These are phyloP conservation scores for Aphidius ervi DNA, from an alignment of 1,140 invertebrate genomes.

Conservation along the genomic window DNA sequence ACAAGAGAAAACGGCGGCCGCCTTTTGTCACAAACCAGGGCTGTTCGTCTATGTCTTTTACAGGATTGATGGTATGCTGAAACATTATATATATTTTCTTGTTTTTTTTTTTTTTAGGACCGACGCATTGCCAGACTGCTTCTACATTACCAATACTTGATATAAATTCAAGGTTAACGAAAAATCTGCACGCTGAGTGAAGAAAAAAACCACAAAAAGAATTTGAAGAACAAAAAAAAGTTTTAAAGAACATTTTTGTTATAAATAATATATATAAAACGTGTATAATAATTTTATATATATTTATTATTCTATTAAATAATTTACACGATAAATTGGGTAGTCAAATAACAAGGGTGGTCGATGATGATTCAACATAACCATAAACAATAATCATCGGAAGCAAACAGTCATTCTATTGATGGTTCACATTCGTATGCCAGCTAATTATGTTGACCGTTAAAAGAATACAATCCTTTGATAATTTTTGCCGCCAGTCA, in stretches of 20 bases:
- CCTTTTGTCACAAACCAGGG: conserved; percentile 40
- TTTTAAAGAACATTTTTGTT: too few relatives aligned
- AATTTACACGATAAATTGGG: too few relatives aligned
- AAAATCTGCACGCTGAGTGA: conserved; percentile 39
- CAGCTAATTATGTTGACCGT: conserved; percentile 5
- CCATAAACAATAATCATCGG: too few relatives aligned
- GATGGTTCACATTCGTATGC: background rate
- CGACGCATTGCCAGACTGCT: conserved; percentile 19
- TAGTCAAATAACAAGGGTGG: too few relatives aligned
- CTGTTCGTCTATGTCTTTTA: conserved; percentile 45
- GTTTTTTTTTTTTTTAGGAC: conserved; percentile 19
- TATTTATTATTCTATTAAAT: too few relatives aligned
- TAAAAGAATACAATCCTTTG: conserved; percentile 2
- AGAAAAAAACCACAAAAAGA: conserved; percentile 5
- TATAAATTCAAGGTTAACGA: conserved; percentile 44
- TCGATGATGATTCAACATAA: too few relatives aligned
- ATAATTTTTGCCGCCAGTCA: conserved; percentile 8
- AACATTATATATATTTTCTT: conserved; percentile 24
- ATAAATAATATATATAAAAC: background rate
- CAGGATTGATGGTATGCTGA: conserved; percentile 38
- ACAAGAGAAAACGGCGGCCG: conserved; percentile 34
- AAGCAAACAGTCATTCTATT: too few relatives aligned
- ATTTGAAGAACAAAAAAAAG: conserved; percentile 18
- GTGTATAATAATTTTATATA: too few relatives aligned
- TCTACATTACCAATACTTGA: conserved; percentile 19